Evolutionary conservation across 1,140 invertebrate genomes (phyloP), one percentile per base, ranked within the genome.

Genomic region (Coenobita brevimanus): DNA sequence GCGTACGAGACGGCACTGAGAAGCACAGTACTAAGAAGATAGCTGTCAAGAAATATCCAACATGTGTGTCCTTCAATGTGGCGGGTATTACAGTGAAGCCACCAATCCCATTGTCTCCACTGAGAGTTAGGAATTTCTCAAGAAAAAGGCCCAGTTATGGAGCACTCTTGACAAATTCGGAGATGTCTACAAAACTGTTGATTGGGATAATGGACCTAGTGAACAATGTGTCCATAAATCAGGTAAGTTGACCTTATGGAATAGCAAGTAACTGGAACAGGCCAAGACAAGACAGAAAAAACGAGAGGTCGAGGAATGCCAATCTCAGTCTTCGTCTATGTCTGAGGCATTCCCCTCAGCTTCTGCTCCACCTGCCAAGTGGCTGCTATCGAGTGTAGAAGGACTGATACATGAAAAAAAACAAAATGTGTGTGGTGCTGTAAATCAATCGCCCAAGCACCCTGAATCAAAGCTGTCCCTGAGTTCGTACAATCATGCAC

Each of bases 121-220:
- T 24, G n/a, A 6, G n/a, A 67, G 30, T 24, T 33, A n/a, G 62
- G 62, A 67, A 67, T 8, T 10, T 67, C n/a, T 67, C 62, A 67
- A 67, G 62, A 67, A 33, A 10, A 67, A 67, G 6, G 62, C 6
- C 62, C 62, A 10, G n/a, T 67, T 67, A 67, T 67, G 62, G 62
- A 67, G 62, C n/a, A n/a, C n/a, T 67, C n/a, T 67, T 67, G 6
- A 67, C 62, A 10, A 67, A 67, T 67, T 67, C n/a, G 62, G 62
- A 67, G 62, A 67, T 33, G 62, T 67, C 21, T 67, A 6, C 4
- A n/a, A 4, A 67, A 67, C 62, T 4, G 62, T 67, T n/a, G 8
- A 67, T 67, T 67, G 62, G 62, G 62, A n/a, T 67, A 67, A 6
- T 50, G 46, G 17, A 8, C 46, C 46, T 17, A 50, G 46, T 17